phyloP scores from a whole-genome alignment of 2,888 invertebrate species.

The Plutella xylostella region DNA sequence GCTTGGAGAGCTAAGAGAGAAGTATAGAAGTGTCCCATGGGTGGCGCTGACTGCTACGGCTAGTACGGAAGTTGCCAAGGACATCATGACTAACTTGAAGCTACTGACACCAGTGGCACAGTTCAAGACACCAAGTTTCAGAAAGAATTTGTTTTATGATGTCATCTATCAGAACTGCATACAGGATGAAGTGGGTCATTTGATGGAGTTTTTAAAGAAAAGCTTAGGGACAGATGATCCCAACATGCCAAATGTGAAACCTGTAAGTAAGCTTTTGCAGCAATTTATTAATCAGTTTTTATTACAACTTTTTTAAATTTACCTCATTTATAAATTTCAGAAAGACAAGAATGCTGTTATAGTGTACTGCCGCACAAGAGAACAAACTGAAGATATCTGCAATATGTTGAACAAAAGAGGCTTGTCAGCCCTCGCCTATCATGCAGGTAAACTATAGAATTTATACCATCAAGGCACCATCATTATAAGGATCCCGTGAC shows the following conservation, averaged over 20 bases:
- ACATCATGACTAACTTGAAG: slow-evolving; percentile 82
- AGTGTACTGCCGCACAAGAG: slow-evolving; percentile 94
- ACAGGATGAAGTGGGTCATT: slow-evolving; percentile 83
- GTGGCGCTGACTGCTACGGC: slow-evolving; percentile 98
- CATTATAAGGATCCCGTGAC: no score
- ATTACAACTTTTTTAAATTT: neutral
- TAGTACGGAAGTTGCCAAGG: slow-evolving; percentile 79
- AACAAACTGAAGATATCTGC: slow-evolving; percentile 89
- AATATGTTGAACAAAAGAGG: slow-evolving; percentile 79
- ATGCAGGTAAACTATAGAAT: slow-evolving; percentile 75
- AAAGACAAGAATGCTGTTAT: slow-evolving; percentile 81
- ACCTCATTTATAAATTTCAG: slow-evolving; percentile 31
- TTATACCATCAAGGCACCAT: no score
- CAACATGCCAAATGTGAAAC: slow-evolving; percentile 39
- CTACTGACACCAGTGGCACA: slow-evolving; percentile 74
- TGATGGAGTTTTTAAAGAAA: slow-evolving; percentile 78
- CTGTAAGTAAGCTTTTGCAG: slow-evolving; percentile 35
- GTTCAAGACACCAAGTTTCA: slow-evolving; percentile 90
- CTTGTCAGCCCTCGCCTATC: slow-evolving; percentile 85
- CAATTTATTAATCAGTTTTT: neutral
- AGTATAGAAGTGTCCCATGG: slow-evolving; percentile 80
- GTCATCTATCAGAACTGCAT: slow-evolving; percentile 89
- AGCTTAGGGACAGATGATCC: slow-evolving; percentile 71
- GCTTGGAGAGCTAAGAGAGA: slow-evolving; percentile 73
- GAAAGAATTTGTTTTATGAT: slow-evolving; percentile 95